These are phyloP conservation scores for Scaptomyza flava DNA, from an alignment of 2,888 invertebrate species.

Conservation along the genomic window DNA sequence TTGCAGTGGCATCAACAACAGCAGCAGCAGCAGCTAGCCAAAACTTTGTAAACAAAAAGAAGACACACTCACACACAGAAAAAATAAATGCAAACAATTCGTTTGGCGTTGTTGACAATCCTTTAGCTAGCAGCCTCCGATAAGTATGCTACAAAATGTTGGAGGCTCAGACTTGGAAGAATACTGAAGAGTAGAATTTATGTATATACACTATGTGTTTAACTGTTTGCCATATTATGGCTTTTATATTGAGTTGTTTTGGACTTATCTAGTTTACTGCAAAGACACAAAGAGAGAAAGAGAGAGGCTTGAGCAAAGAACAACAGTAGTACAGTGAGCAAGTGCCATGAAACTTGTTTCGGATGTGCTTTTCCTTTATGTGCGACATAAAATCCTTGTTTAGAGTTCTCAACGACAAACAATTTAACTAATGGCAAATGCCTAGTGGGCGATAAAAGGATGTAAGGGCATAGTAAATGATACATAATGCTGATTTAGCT, in stretches of 20 bases:
- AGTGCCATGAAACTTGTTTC: slow-evolving; percentile 47
- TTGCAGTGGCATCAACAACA: slow-evolving; percentile 39
- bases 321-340: slow-evolving; percentile 15
- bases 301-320: slow-evolving; percentile 37
- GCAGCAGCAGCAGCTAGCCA: slow-evolving; percentile 24
- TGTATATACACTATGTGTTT: slow-evolving; percentile 44
- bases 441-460: not conserved
- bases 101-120: slow-evolving; percentile 69
- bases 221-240: slow-evolving; percentile 79
- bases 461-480: slow-evolving; percentile 26
- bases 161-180: slow-evolving; percentile 9
- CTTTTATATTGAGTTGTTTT: slow-evolving; percentile 81
- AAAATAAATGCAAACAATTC: slow-evolving; percentile 56
- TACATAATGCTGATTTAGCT: slow-evolving; percentile 54
- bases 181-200: slow-evolving; percentile 26
- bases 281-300: slow-evolving; percentile 3
- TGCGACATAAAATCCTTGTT: slow-evolving; percentile 51
- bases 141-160: slow-evolving; percentile 50
- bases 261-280: slow-evolving; percentile 79
- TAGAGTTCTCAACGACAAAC: slow-evolving; percentile 46
- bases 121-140: slow-evolving; percentile 33
- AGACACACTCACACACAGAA: slow-evolving; percentile 34
- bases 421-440: slow-evolving; percentile 27
- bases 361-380: slow-evolving; percentile 52
- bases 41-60: slow-evolving; percentile 64